Percentiles rank a stretch among this genome's conserved stretches.
Conservation (phyloP, 2,797 vertebrate genomes). For the Sylvia borin region DNA sequence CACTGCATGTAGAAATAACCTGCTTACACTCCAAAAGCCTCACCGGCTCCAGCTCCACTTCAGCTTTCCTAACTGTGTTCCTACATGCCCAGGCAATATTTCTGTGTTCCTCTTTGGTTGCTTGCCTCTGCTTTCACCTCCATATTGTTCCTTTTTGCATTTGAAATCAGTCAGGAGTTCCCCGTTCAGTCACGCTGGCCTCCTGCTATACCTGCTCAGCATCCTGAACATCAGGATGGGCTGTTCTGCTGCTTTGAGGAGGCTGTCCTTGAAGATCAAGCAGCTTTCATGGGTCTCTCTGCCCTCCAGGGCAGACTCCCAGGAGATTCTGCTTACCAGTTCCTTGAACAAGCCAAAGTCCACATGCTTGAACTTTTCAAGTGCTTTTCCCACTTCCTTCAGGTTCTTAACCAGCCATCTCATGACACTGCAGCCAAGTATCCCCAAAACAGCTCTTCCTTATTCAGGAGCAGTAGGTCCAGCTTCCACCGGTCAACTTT, state of each 20-base stretch:
- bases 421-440: not conserved
- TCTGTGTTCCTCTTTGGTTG: not conserved
- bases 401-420: not conserved
- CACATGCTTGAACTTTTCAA: not conserved
- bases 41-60: not conserved
- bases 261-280: constrained; percentile 54
- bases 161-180: constrained; percentile 41
- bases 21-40: not conserved
- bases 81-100: not conserved
- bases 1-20: not conserved
- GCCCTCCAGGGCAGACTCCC: constrained; percentile 30
- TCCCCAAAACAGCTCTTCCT: not conserved
- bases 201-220: constrained; percentile 62
- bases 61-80: not conserved
- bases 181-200: not conserved
- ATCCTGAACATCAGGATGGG: constrained; percentile 60
- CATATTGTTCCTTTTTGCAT: constrained; percentile 41
- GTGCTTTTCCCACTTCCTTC: not conserved
- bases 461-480: not conserved
- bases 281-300: not conserved
- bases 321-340: not conserved
- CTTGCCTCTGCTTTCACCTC: constrained; percentile 18
- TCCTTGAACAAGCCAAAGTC: constrained; percentile 26
- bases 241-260: constrained; percentile 48
- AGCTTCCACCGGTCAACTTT: not conserved